These are phyloP conservation scores for Xenopus laevis DNA, from an alignment of 2,113 vertebrate genomes.

Conservation along the genomic window DNA sequence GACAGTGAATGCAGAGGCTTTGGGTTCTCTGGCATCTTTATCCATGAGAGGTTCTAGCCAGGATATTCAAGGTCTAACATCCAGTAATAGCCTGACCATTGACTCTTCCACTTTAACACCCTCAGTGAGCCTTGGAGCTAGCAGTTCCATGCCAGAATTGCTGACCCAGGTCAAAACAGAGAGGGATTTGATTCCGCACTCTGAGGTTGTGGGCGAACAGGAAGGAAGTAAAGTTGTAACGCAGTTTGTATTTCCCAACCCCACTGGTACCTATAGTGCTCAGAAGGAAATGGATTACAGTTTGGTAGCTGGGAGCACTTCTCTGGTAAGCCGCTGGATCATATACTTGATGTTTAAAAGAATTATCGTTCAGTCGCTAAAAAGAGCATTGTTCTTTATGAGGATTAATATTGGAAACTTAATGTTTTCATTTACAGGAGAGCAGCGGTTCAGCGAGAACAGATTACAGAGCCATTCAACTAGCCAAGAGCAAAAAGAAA, in stretches of 20 bases:
- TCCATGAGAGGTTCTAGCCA: conserved; percentile 66
- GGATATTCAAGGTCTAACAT: conserved; percentile 71
- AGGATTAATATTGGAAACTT: not conserved
- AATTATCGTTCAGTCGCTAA: not conserved
- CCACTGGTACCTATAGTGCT: conserved; percentile 66
- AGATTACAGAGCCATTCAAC: conserved; percentile 91
- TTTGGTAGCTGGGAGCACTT: conserved; percentile 65
- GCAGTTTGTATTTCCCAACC: conserved; percentile 75
- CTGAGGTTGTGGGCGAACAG: conserved; percentile 67
- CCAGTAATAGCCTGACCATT: conserved; percentile 64
- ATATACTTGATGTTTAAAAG: conserved; percentile 26
- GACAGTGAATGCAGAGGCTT: conserved; percentile 63
- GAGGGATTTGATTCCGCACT: conserved; percentile 62
- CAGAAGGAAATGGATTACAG: conserved; percentile 77
- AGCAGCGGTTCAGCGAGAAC: conserved; percentile 91
- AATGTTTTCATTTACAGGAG: conserved; percentile 64
- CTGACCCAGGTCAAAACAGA: conserved; percentile 73
- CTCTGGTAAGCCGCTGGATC: conserved; percentile 73
- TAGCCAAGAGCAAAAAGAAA: conserved; percentile 87
- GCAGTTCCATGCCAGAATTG: conserved; percentile 65
- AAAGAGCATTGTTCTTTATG: conserved; percentile 20
- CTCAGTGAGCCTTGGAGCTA: conserved; percentile 57
- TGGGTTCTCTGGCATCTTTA: conserved; percentile 76
- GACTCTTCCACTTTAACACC: conserved; percentile 62
- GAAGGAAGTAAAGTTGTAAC: conserved; percentile 74